Base-by-base conservation (phyloP, 2,113 vertebrate genomes). In the Rhombomys opimus region DNA sequence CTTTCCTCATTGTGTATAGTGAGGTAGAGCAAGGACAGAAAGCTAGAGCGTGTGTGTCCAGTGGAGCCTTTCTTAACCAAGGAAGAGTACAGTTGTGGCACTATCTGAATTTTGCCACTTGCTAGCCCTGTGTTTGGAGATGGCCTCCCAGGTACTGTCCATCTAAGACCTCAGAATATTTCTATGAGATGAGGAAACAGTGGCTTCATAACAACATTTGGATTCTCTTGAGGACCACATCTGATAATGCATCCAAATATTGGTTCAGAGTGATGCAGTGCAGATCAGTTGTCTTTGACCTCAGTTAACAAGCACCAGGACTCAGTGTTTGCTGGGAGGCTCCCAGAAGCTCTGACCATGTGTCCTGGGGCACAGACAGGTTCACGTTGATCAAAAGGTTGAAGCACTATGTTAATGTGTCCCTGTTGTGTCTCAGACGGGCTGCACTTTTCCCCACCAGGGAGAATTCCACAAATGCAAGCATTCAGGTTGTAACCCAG, bases 141-240 rank as follows among this genome's bases (percentile, higher is more conserved):
- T 23, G 3, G 0, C 12, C 22, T 27, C 54, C 13, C 12, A 38
- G 59, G 35, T 6, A 4, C 22, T 81, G 4, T n/a, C 18, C 54
- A 38, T 5, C 35, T 38, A 59, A 82, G 54, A 3, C 12, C 14
- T 32, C 25, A 1, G 10, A 32, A 41, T 41, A 17, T 68, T 65
- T 41, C 46, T 81, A 6, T 30, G 35, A 12, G 27, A 41, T 27
- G 4, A 7, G 59, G 27, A 25, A 67, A 50, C 65, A 52, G 81
- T 52, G 15, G 18, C 27, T 88, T 41, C 23, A 35, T 17, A 7
- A 7, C 41, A 38, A 4, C 32, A 4, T 32, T 2, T 0, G 1
- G 15, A 11, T 46, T 22, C 46, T 57, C 20, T 1, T 23, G 52
- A 63, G 76, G 10, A 23, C 10, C 2, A 77, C 63, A 7, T 13